These are phyloP conservation scores for Tragelaphus scriptus DNA, from an alignment of 2,113 vertebrate genomes.

Conservation along the genomic window DNA sequence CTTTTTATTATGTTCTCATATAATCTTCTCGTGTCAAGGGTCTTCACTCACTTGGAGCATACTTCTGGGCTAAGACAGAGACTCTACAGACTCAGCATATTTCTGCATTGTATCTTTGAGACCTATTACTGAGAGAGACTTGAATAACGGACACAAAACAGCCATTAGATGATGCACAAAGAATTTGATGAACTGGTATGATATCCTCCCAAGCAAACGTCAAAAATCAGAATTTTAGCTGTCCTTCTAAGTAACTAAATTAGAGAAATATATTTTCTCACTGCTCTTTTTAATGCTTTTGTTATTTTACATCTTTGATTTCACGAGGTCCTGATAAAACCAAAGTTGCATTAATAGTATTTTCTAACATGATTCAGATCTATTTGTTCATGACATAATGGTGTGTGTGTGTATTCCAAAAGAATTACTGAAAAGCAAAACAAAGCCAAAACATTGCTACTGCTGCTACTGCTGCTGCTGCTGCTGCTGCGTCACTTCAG, in stretches of 20 bases:
- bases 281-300: slow-evolving; percentile 29
- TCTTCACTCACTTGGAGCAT: slow-evolving; percentile 65
- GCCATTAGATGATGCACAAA: not conserved
- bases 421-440: not conserved
- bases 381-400: not conserved
- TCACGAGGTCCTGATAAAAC: not conserved
- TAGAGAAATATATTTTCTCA: not conserved
- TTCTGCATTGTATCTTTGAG: slow-evolving; percentile 62
- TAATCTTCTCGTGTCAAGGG: slow-evolving; percentile 70
- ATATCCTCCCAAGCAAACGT: not conserved
- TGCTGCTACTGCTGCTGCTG: not conserved
- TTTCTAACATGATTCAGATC: not conserved
- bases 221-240: not conserved
- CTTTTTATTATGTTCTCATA: slow-evolving; percentile 70
- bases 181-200: slow-evolving; percentile 35
- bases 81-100: slow-evolving; percentile 46
- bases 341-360: not conserved
- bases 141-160: slow-evolving; percentile 40
- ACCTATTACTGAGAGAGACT: slow-evolving; percentile 27
- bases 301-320: not conserved
- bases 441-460: not conserved
- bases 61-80: slow-evolving; percentile 46
- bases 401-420: not conserved
- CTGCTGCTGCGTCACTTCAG: too few relatives aligned
- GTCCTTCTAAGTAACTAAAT: slow-evolving; percentile 36